Evolutionary conservation across 2,888 invertebrate species (phyloP), one percentile per base, ranked within the genome.

Genomic region (Creontiades dilutus): DNA sequence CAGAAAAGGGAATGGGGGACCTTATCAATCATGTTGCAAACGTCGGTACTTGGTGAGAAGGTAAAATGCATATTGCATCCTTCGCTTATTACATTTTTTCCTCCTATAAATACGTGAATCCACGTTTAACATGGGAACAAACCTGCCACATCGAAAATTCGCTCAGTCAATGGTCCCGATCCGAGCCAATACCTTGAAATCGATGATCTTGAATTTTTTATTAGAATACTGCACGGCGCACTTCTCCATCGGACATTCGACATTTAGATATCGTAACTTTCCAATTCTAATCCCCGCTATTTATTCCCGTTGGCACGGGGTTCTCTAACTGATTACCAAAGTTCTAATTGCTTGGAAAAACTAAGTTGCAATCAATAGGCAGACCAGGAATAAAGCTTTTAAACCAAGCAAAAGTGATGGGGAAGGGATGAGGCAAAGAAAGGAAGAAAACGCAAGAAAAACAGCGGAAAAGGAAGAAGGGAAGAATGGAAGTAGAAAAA

Each of bases 331-430:
- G 82, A 82, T 82, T 82, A 82, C 82, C 82, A 82, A 82, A 82
- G 82, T 82, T 82, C 55, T 82, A 82, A 82, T 82, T 82, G 82
- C 82, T 82, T 82, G 48, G 55, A 82, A 82, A 82, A 82, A 82
- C 48, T 52, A 52, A 48, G 82, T 82, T 48, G 82, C 55, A 82
- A 82, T 82, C 82, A 82, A 82, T 82, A 52, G 55, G 55, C 48
- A 28, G 82, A 48, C 27, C 23, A 48, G 82, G 27, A 82, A 47
- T 37, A 28, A 82, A 82, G 82, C 52, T 75, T 86, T 86, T 86
- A 46, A 68, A 47, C 75, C 76, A 19, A 86, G 85, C n/a, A 61
- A 85, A 82, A 82, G 82, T 82, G 68, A 68, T 68, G 68, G 27
- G 68, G 52, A 52, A 55, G 19, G 52, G 82, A 82, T 23, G 82